Evolutionary conservation across 2,797 vertebrate genomes (phyloP), one percentile per base, ranked within the genome.

Genomic region (Argyrosomus regius): DNA sequence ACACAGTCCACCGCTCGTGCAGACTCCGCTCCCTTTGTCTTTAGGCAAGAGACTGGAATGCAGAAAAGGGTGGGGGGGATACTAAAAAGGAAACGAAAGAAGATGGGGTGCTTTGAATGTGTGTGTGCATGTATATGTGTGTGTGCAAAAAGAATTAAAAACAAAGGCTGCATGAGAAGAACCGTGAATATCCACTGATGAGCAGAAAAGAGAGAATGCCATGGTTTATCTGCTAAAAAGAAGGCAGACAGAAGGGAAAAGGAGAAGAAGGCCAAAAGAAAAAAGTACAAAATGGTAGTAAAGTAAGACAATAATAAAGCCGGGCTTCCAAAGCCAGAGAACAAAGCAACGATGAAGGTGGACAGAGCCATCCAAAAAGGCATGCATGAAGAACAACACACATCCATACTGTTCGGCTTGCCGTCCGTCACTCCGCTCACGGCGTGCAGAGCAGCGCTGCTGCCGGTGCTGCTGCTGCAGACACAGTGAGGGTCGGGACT

Each of bases 351-450:
- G 68, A 60, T 70, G 64, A 72, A 68, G 81, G 76, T 74, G 78
- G 84, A 84, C 80, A 54, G 70, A 83, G 88, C 83, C 78, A 77
- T 88, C 84, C 80, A 63, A 84, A 60, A 93, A 90, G 89, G 87
- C 90, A 92, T 92, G 91, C 91, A 90, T 80, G 82, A 83, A 77
- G 73, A 88, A 70, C 73, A 22, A 87, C 78, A 61, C 87, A 83
- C 87, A 85, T 86, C 90, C 86, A 54, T 60, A 82, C 80, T 56
- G 86, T 81, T 88, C 50, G 56, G 84, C 79, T 81, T 48, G 84
- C 69, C 67, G 87, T 94, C 92, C 92, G 83, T 93, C 93, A 93
- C 85, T 91, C 93, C 92, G 24, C 92, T 93, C 90, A 78, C 85
- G 60, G 68, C 75, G 70, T 78, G 82, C 80, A 78, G 81, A 82